A percentile compares a stretch with the other conserved stretches of the same genome.
Conservation (phyloP, 30 jellyfish, hydroid and myxozoan species). For the Pelagia noctiluca region DNA sequence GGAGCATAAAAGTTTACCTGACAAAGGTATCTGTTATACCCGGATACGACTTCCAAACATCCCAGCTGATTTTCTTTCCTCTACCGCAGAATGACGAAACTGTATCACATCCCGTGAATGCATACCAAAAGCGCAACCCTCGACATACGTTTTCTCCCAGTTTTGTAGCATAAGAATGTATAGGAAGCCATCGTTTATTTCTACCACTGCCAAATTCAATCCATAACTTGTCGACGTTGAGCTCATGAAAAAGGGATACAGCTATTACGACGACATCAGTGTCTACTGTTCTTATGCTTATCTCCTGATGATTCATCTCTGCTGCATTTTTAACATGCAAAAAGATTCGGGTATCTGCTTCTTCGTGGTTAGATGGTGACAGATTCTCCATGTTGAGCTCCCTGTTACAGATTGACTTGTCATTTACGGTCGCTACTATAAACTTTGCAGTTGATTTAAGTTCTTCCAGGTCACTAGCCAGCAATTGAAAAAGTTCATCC, state of each 20-base stretch:
- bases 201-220: conserved; percentile 19
- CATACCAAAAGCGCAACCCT: conserved; percentile 32
- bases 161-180: conserved; percentile 18
- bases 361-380: conserved; percentile 36
- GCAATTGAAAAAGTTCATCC: too few relatives aligned
- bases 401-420: background rate
- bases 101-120: conserved; percentile 56
- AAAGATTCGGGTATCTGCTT: conserved; percentile 26
- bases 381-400: too few relatives aligned
- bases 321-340: conserved; percentile 23
- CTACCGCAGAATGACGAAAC: conserved; percentile 37
- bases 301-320: background rate
- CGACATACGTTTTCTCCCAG: conserved; percentile 14
- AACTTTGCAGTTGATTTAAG: too few relatives aligned
- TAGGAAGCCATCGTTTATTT: conserved; percentile 17
- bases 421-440: background rate
- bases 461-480: too few relatives aligned
- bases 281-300: conserved; percentile 22
- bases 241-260: background rate
- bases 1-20: conserved; percentile 11
- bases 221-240: conserved; percentile 10
- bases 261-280: conserved; percentile 53
- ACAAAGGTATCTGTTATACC: conserved; percentile 22
- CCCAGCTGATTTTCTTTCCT: conserved; percentile 38
- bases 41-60: conserved; percentile 37